Base-by-base conservation (phyloP, 2,888 invertebrate genomes). In the Lacanobia oleracea region DNA sequence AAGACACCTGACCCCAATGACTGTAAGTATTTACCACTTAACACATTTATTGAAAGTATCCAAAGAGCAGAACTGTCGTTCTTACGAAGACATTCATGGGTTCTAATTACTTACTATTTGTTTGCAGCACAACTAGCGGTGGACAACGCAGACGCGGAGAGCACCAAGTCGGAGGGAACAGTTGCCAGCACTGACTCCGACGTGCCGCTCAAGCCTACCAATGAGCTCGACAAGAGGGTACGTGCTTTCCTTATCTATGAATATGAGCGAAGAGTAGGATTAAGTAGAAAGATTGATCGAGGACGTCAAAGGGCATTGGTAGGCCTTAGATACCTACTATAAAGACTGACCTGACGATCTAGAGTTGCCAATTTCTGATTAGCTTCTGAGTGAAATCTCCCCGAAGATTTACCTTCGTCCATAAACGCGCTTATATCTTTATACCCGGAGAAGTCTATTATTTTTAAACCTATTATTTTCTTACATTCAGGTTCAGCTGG, bases 181-280 rank as follows among this genome's bases (percentile, higher is more conserved):
- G 97, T 97, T 61, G 97, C 97, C 92, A 97, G 97, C 83, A 97
- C 97, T 50, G 97, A 97, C 92, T 97, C 97, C 2, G 97, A 97
- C 79, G 97, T 97, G 67, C 96, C 96, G 57, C 97, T 96, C 82
- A 93, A 94, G 72, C 96, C 96, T 48, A 96, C 97, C 78, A 97
- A 97, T 71, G 98, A 98, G 91, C 95, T 98, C 64, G 98, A 98
- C 91, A 97, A 92, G 83, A 88, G 92, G 86, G 92, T 92, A 75
- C 67, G 84, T 56, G 1, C 3, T 33, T 27, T 18, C 4, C 51
- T n/a, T 9, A 21, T 16, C 18, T 33, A 37, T 48, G 12, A 9
- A 23, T 37, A 40, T 16, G n/a, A 27, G 21, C 8, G 10, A 51
- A 40, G 10, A 65, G 40, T 23, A 37, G n/a, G 10, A 51, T 18